Base-by-base conservation (phyloP, 2,888 invertebrate species). In the Coleophora flavipennella region DNA sequence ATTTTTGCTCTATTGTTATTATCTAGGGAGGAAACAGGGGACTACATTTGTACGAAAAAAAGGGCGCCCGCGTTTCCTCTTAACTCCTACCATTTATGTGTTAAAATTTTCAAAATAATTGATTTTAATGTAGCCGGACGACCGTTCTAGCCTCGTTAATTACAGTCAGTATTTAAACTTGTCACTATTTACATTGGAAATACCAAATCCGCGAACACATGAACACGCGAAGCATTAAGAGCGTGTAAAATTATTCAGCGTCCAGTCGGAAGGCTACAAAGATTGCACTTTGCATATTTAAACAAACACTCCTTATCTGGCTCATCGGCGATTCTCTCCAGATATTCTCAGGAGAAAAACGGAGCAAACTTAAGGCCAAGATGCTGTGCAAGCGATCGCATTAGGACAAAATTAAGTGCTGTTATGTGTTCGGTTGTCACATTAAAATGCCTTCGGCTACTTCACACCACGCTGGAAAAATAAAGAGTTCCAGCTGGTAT, bases 331-430 rank as follows among this genome's bases (percentile, higher is more conserved):
- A 80, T 79, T 75, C 73, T 57, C 69, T 68, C 61, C 69, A 72
- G 77, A 79, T 80, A 80, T 72, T 69, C 67, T 50, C 53, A 38
- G 45, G 62, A 64, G 72, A 73, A 74, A 80, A 80, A 75, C 67
- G 62, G 63, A 67, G 63, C 57, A 47, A 57, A 63, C 58, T 55
- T 59, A 64, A 67, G 61, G 53, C 46, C 55, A 53, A 61, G 70
- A 79, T 74, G 74, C 75, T 69, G 59, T 62, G 56, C 61, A 48
- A 56, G 54, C 61, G 63, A 61, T 68, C 77, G 70, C 76, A 78
- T 84, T 80, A 81, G 81, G 77, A 71, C 74, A 73, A 80, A 79
- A 81, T 83, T 83, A 81, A 84, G 84, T 84, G 81, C 75, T 62
- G 74, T 81, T 79, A 80, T 83, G 73, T 81, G 83, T 80, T 67